These are phyloP conservation scores for Flexamia atlantica DNA, from an alignment of 2,888 invertebrate species.

Conservation along the genomic window DNA sequence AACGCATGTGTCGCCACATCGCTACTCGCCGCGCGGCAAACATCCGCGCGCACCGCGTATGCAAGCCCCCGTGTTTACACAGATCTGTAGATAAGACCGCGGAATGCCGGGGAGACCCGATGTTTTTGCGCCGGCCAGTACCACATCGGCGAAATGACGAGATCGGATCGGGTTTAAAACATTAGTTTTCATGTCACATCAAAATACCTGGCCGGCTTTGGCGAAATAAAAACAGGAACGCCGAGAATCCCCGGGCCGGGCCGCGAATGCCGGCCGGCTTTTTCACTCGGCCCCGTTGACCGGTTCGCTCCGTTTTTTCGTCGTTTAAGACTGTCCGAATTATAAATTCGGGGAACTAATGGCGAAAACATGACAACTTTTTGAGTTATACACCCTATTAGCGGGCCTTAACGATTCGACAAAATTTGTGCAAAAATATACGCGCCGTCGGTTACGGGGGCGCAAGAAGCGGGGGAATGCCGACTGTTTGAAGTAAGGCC, in stretches of 20 bases:
- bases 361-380: slow-evolving; percentile 66
- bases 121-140: slow-evolving; percentile 61
- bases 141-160: slow-evolving; percentile 59
- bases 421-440: slow-evolving; percentile 64
- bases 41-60: slow-evolving; percentile 40
- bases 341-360: slow-evolving; percentile 64
- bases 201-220: slow-evolving; percentile 64
- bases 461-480: slow-evolving; percentile 59
- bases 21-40: slow-evolving; percentile 1
- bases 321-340: slow-evolving; percentile 63
- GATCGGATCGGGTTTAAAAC: slow-evolving; percentile 61
- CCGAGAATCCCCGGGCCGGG: slow-evolving; percentile 56
- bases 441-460: slow-evolving; percentile 45
- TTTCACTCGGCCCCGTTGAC: slow-evolving; percentile 59
- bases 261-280: slow-evolving; percentile 57
- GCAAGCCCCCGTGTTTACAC: slow-evolving; percentile 60
- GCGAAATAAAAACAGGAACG: slow-evolving; percentile 62
- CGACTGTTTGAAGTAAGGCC: slow-evolving; percentile 54
- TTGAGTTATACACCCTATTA: slow-evolving; percentile 67
- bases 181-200: slow-evolving; percentile 66
- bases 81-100: slow-evolving; percentile 38
- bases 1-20: background rate
- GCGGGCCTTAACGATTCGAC: slow-evolving; percentile 65
- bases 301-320: slow-evolving; percentile 59
- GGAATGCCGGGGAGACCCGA: slow-evolving; percentile 25